Conservation (phyloP, 1,140 invertebrate genomes). For the Hyphantria cunea region DNA sequence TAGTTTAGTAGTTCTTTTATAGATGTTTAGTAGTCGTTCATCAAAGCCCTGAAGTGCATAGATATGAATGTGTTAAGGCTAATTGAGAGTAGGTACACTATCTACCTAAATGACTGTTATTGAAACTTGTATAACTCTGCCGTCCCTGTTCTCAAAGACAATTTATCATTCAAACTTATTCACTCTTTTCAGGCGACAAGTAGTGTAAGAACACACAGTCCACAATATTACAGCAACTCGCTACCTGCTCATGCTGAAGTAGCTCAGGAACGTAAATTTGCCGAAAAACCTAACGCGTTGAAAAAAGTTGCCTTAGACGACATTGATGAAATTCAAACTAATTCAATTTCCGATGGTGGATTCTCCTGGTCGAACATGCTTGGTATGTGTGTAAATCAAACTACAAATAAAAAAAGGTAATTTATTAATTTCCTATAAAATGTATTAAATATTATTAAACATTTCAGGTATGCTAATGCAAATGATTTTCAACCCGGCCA, state of each 20-base stretch:
- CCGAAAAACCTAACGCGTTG: conserved; percentile 92
- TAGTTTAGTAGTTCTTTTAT: not conserved
- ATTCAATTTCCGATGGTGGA: conserved; percentile 88
- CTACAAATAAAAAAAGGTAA: not conserved
- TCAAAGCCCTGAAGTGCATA: too few species aligned
- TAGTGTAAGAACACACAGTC: conserved; percentile 75
- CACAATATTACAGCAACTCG: conserved; percentile 80
- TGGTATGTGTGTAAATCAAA: conserved; percentile 67
- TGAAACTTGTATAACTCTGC: too few species aligned
- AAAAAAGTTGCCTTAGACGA: conserved; percentile 93
- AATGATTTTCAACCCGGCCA: conserved; percentile 88
- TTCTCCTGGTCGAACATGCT: conserved; percentile 94
- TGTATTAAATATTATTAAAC: not conserved
- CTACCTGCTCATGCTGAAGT: conserved; percentile 51
- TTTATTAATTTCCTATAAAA: not conserved
- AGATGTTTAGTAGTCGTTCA: too few species aligned
- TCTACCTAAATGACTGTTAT: not conserved
- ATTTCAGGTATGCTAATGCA: conserved; percentile 89
- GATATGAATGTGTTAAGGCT: too few species aligned
- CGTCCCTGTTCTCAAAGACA: too few species aligned
- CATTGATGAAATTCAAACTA: conserved; percentile 90
- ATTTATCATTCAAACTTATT: too few species aligned
- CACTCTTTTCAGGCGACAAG: conserved; percentile 67
- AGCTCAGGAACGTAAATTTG: conserved; percentile 88
- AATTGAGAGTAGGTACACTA: not conserved